A percentile compares a stretch with the other conserved stretches of the same genome.
phyloP scores from a whole-genome alignment of 2,797 vertebrate species.

The Mus caroli region DNA sequence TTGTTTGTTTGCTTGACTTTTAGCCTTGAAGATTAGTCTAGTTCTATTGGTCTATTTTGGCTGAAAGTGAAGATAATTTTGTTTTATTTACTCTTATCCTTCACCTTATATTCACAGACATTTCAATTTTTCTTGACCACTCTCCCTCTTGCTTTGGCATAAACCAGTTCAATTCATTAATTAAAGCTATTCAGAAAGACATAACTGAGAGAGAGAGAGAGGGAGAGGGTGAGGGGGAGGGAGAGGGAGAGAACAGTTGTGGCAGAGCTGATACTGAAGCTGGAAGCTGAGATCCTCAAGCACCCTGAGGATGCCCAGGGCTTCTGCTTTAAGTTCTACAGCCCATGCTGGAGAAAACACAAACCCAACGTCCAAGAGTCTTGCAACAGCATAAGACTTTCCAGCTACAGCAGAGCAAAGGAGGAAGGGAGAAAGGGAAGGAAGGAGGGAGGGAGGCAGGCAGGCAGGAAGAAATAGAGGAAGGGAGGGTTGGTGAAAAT shows the following conservation, averaged over 20 bases:
- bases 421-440: not conserved
- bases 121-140: not conserved
- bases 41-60: slow-evolving; percentile 21
- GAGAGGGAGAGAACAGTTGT: not conserved
- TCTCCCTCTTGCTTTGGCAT: not conserved
- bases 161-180: slow-evolving; percentile 34
- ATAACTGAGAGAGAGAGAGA: not conserved
- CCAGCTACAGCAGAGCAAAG: too few species aligned
- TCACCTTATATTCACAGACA: not conserved
- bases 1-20: not conserved
- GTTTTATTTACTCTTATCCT: slow-evolving; percentile 27
- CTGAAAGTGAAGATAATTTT: not conserved
- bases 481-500: too few species aligned
- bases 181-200: not conserved
- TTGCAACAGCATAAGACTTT: too few species aligned
- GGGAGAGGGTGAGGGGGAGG: too few species aligned
- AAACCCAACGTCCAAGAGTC: too few species aligned
- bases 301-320: too few species aligned
- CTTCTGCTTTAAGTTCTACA: too few species aligned
- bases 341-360: too few species aligned
- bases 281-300: too few species aligned
- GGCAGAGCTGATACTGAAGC: not conserved
- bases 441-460: too few species aligned
- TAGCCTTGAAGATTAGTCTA: not conserved
- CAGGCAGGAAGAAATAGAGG: too few species aligned